A percentile compares a stretch with the other conserved stretches of the same genome.
Conservation (phyloP, 2,888 invertebrate species). For the Acleris sparsana region DNA sequence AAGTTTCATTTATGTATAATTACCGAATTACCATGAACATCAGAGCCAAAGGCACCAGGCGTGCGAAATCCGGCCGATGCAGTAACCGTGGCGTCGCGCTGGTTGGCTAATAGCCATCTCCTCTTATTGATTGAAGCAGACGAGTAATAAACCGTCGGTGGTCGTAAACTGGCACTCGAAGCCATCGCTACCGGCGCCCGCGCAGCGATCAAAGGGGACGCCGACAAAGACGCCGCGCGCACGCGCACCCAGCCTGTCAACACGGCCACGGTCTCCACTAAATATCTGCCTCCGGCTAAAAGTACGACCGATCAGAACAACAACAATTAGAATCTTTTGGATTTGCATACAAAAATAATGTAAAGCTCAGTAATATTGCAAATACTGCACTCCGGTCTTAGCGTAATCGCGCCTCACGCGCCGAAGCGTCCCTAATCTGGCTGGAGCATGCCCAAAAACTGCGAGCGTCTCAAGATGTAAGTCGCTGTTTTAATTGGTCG, state of each 20-base stretch:
- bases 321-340: slow-evolving; percentile 70
- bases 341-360: slow-evolving; percentile 60
- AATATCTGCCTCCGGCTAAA: slow-evolving; percentile 69
- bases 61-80: slow-evolving; percentile 52
- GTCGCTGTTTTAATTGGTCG: slow-evolving; percentile 80
- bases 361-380: slow-evolving; percentile 21
- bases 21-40: slow-evolving; percentile 1
- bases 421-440: slow-evolving; percentile 69
- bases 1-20: background rate
- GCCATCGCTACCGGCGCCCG: slow-evolving; percentile 73
- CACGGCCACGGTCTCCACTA: slow-evolving; percentile 73
- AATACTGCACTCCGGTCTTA: slow-evolving; percentile 23
- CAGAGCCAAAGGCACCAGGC: slow-evolving; percentile 33
- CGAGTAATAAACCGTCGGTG: slow-evolving; percentile 72
- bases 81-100: slow-evolving; percentile 50
- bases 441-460: slow-evolving; percentile 82
- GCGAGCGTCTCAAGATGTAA: slow-evolving; percentile 76
- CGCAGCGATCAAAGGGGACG: slow-evolving; percentile 69
- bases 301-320: slow-evolving; percentile 67
- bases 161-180: slow-evolving; percentile 78
- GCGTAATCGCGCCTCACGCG: slow-evolving; percentile 55
- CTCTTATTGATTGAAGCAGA: slow-evolving; percentile 69
- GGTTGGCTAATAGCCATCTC: slow-evolving; percentile 56
- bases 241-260: slow-evolving; percentile 70
- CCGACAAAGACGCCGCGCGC: slow-evolving; percentile 72